Evolutionary conservation across 2,113 vertebrate species (phyloP), one percentile per base, ranked within the genome.

Genomic region (Bostrychus sinensis): DNA sequence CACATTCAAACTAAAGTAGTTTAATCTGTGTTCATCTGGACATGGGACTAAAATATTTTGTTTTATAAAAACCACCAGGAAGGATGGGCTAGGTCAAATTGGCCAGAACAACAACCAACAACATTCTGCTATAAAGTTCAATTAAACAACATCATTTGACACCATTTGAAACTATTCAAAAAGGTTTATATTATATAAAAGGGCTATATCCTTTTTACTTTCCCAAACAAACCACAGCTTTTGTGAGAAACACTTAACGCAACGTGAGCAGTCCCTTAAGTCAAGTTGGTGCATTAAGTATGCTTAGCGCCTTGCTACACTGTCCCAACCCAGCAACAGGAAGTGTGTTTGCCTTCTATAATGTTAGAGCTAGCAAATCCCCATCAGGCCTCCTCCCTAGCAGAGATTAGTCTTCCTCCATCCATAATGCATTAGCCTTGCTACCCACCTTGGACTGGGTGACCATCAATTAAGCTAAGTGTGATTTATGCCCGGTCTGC

Each of bases 401-500:
- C 43, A 54, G 34, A 64, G 51, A 66, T 72, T 69, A 75, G 59
- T 56, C 39, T 39, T 38, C 37, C 43, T 41, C 62, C 42, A 67
- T 74, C 58, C 43, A 76, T 74, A 62, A 75, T 72, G 56, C 58
- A 77, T 71, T 60, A 61, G 53, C 62, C 56, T 43, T 20, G 17
- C 60, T 59, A 66, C 50, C 74, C 50, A 77, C 70, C 73, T 71
- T 57, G 46, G 58, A 80, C 38, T 55, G 34, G 37, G 51, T 43
- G 63, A 75, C 59, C 66, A 69, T 75, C 54, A 62, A 54, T 75
- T 81, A 55, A 11, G 32, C 26, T 62, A 60, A 67, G 22, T 30
- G 48, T 67, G 65, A 74, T 62, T 64, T 43, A 70, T 61, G 43
- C 62, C 41, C 0, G 2, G 25, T 38, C 60, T 11, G 12, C 25